Base-by-base conservation (phyloP, 2,888 invertebrate species). In the Spilosoma lubricipeda region DNA sequence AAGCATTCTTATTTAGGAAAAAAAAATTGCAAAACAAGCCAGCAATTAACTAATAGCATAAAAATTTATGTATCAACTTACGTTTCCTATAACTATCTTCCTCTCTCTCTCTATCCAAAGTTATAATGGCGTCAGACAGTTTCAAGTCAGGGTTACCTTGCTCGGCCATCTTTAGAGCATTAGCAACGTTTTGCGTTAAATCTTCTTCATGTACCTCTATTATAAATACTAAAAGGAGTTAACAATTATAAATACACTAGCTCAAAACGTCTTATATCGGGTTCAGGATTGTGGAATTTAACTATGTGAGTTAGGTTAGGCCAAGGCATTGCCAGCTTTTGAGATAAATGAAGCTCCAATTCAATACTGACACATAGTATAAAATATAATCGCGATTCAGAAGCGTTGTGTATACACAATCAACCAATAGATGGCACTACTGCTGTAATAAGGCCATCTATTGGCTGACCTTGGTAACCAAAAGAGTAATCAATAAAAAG, bases 71-170 rank as follows among this genome's bases (percentile, higher is more conserved):
- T 9, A 52, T 59, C 30, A 2, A 80, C 92, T 88, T 82, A 95
- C 96, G 73, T 79, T 89, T 90, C 52, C 91, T 86, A 68, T 91
- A 92, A 45, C 93, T 90, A 59, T 94, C 93, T 0, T 94, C 93
- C 59, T 96, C 95, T 2, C 90, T 89, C 70, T 94, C 94, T 73
- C 96, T 86, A 71, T 95, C 93, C 45, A 96, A 71, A 1, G 85
- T 76, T 0, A 96, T 86, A 11, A 95, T 79, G 2, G 88, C 89
- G 8, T 93, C 95, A 0, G 80, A 80, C 0, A 95, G 63, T 11
- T 77, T 83, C 0, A 93, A 76, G 0, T 89, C 94, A 0, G 90
- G 83, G 0, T 85, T 87, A 0, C 79, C 56, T 0, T 90, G 89
- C 75, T 96, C 96, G 0, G 87, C 84, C 0, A 85, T 36, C 72